phyloP scores from a whole-genome alignment of 2,113 vertebrate species.

The Poecilia latipinna region DNA sequence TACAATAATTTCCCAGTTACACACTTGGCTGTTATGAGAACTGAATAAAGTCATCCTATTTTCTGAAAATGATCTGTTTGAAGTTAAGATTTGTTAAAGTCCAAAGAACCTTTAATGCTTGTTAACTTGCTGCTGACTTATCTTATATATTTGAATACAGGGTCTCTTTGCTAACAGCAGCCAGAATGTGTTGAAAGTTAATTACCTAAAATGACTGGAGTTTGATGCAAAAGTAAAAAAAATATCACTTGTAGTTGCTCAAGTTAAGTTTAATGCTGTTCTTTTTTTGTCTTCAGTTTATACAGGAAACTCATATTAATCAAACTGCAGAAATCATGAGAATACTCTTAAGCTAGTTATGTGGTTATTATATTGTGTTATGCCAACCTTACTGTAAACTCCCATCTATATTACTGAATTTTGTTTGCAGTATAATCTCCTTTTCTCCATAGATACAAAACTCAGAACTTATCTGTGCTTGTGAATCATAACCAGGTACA shows the following conservation, averaged over 20 bases:
- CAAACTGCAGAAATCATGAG: not conserved
- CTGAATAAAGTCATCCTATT: slow-evolving; percentile 71
- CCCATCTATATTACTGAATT: not conserved
- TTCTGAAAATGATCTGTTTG: slow-evolving; percentile 43
- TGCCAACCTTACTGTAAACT: not conserved
- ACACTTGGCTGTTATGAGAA: slow-evolving; percentile 56
- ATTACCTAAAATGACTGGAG: not conserved
- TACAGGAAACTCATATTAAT: not conserved
- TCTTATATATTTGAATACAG: too few species aligned
- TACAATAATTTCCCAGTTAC: slow-evolving; percentile 35
- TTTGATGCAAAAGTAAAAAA: not conserved
- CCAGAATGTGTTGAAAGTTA: not conserved
- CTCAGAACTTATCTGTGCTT: too few species aligned
- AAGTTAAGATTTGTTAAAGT: not conserved
- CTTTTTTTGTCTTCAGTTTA: not conserved
- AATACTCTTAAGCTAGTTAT: not conserved
- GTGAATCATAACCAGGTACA: not conserved
- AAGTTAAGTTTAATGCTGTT: not conserved
- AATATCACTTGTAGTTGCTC: not conserved
- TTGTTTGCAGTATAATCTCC: not conserved
- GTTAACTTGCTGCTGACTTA: not conserved
- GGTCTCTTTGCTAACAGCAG: too few species aligned
- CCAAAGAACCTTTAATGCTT: not conserved
- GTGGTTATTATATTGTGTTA: not conserved
- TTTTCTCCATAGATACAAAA: not conserved